Evolutionary conservation across 2,113 vertebrate genomes (phyloP), one percentile per base, ranked within the genome.

Genomic region (Taxidea taxus): DNA sequence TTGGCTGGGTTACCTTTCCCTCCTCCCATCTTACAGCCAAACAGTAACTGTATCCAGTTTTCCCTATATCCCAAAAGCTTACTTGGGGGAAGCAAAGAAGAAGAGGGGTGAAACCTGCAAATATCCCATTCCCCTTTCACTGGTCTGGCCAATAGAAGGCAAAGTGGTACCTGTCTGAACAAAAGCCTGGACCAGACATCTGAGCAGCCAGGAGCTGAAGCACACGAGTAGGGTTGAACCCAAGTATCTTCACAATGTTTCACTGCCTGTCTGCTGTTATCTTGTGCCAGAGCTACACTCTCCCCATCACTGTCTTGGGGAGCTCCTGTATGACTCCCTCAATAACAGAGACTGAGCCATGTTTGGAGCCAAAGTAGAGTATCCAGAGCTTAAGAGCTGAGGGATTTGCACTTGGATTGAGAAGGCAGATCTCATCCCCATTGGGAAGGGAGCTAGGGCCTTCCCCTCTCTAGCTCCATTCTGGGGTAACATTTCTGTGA

Each of bases 291-390:
- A 14, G 34, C 6, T 82, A 13, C 3, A 3, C 12, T 31, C 62
- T 7, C 20, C 2, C 29, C 0, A 1, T 66, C 20, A 4, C 15
- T 13, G 23, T 47, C 31, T 54, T 29, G 42, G 18, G 16, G 7
- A 25, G 25, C 2, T 23, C 10, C 21, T 81, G 29, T 4, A 2
- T 10, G 72, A 34, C 15, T 47, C 62, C 13, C 88, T 56, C 66
- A 82, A 13, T 58, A 27, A 58, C 84, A 80, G 84, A 84, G 54
- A 13, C 39, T 81, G n/a, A 31, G 39, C 31, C 58, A 27, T n/a
- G 56, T 75, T 27, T 68, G 34, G 49, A 80, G 7, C 16, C 47
- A n/a, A 62, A 29, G 20, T 13, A 2, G 54, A 7, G 3, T 29
- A 16, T 23, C 37, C 51, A 66, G 64, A 47, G 39, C 39, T 74